Conservation (phyloP, 2,797 vertebrate genomes). For the Xiphophorus birchmanni region DNA sequence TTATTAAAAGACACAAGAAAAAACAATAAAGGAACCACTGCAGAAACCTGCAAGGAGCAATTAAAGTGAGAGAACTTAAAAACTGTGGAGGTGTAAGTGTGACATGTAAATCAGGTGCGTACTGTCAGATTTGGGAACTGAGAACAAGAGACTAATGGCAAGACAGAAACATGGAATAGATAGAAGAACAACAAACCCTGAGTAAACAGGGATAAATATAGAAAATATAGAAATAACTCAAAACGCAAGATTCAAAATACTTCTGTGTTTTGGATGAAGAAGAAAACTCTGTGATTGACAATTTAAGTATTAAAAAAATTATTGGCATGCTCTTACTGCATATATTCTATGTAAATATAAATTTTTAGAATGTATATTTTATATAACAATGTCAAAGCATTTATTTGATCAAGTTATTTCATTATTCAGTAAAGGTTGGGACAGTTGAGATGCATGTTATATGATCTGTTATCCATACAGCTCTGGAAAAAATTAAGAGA, state of each 20-base stretch:
- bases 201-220: not conserved
- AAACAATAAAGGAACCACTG: not conserved
- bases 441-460: not conserved
- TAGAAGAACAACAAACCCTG: not conserved
- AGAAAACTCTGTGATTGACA: not conserved
- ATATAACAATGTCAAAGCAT: not conserved
- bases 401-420: not conserved
- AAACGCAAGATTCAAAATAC: not conserved
- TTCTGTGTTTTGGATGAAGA: no score
- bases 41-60: no score
- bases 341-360: not conserved
- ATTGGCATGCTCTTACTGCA: not conserved
- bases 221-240: not conserved
- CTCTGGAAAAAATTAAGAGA: no score
- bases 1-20: not conserved
- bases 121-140: not conserved
- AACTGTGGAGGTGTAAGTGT: not conserved
- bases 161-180: not conserved
- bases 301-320: not conserved
- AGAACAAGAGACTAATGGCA: not conserved
- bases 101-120: no score
- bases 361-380: not conserved
- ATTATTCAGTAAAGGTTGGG: not conserved
- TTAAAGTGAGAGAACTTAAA: not conserved
- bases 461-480: not conserved